phyloP scores from a whole-genome alignment of 2,797 vertebrate species.

The Chromis chromis region DNA sequence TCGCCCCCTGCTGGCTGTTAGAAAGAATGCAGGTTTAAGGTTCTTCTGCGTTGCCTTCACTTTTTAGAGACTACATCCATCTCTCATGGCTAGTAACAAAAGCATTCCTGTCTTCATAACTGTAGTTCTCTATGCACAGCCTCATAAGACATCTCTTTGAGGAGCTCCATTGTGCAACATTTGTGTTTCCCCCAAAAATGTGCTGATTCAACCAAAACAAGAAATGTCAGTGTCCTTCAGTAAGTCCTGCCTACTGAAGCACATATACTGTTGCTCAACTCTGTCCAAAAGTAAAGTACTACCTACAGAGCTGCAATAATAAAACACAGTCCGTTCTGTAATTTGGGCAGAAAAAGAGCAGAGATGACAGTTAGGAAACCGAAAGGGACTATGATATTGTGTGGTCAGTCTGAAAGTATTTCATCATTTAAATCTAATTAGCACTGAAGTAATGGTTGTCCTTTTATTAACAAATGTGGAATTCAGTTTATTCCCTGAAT shows the following conservation, averaged over 20 bases:
- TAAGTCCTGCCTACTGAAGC: neutral
- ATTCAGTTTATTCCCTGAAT: constrained; percentile 53
- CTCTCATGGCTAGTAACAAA: constrained; percentile 21
- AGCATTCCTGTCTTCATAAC: constrained; percentile 1
- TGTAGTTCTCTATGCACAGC: constrained; percentile 16
- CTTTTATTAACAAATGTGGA: constrained; percentile 62
- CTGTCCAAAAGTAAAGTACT: constrained; percentile 26
- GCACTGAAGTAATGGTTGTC: constrained; percentile 48
- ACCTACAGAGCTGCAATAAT: constrained; percentile 37
- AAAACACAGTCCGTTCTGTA: constrained; percentile 30
- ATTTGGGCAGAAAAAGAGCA: constrained; percentile 28
- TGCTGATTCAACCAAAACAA: constrained; percentile 43
- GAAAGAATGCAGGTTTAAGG: too few relatives aligned
- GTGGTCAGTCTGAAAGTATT: constrained; percentile 58
- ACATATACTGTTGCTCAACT: constrained; percentile 36
- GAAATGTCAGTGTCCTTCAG: constrained; percentile 27
- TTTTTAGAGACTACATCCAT: too few relatives aligned
- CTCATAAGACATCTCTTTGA: constrained; percentile 48
- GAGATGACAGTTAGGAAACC: constrained; percentile 48
- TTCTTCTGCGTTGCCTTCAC: too few relatives aligned
- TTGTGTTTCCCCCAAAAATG: constrained; percentile 22
- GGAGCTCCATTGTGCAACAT: constrained; percentile 20
- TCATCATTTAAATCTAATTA: constrained; percentile 69
- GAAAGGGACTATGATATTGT: constrained; percentile 52
- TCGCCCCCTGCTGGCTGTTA: too few relatives aligned